Evolutionary conservation across 37 sponge, comb jelly and placozoan genomes (phyloP).

Genomic region (Ianthella basta): DNA sequence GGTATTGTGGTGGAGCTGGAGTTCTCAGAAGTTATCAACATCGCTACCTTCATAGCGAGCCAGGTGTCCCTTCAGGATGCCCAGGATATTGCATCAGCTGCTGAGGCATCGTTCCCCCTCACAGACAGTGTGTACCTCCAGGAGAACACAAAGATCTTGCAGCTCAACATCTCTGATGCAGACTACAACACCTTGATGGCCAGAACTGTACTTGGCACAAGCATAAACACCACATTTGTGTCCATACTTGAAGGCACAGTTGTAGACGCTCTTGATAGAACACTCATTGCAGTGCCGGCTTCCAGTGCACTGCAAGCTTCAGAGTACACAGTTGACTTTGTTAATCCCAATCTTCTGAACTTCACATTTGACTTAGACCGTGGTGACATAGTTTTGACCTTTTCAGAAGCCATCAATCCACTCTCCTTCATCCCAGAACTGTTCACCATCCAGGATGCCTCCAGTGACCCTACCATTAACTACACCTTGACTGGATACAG

Average conservation of each 20-base stretch:
- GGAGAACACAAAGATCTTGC: slow-evolving; percentile 32
- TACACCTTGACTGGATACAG: slow-evolving; percentile 68
- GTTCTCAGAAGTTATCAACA: slow-evolving; percentile 79
- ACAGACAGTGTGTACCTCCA: slow-evolving; percentile 38
- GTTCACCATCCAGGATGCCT: slow-evolving; percentile 53
- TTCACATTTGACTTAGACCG: slow-evolving; percentile 72
- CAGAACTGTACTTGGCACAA: slow-evolving; percentile 51
- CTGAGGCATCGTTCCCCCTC: slow-evolving; percentile 29
- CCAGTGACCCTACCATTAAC: slow-evolving; percentile 32
- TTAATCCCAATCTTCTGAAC: slow-evolving; percentile 54
- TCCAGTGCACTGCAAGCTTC: slow-evolving; percentile 56
- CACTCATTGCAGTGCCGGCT: slow-evolving; percentile 44
- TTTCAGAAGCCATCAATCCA: slow-evolving; percentile 64
- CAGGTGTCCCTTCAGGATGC: slow-evolving; percentile 60
- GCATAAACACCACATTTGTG: slow-evolving; percentile 61
- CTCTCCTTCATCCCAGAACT: slow-evolving; percentile 53
- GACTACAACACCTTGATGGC: slow-evolving; percentile 55
- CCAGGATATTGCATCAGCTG: slow-evolving; percentile 6
- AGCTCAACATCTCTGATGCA: slow-evolving; percentile 60
- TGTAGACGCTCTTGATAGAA: slow-evolving; percentile 47
- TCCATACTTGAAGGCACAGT: slow-evolving; percentile 50
- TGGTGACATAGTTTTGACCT: slow-evolving; percentile 67
- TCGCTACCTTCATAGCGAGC: slow-evolving; percentile 45
- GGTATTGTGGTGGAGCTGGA: slow-evolving; percentile 64
- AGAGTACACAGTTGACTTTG: slow-evolving; percentile 69